Evolutionary conservation across 2,113 vertebrate species (phyloP), one percentile per base, ranked within the genome.

Genomic region (Electrona antarctica): DNA sequence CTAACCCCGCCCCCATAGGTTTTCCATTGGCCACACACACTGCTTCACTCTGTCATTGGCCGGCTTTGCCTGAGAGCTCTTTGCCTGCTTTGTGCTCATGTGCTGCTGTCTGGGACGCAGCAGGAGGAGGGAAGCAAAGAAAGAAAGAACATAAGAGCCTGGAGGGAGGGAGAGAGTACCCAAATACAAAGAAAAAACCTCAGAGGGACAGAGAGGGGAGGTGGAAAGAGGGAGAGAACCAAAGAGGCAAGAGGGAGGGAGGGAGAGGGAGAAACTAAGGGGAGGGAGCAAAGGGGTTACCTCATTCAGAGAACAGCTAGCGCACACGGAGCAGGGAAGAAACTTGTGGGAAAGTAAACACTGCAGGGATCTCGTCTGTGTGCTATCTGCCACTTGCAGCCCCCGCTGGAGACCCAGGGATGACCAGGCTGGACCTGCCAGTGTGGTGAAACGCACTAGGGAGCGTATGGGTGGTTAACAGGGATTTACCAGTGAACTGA

Each of bases 291-390:
- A 48, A 70, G 70, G 74, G 69, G 86, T 82, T 79, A 83, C 76
- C 81, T 88, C 87, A 85, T 85, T 79, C n/a, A 63, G 67, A 63
- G 67, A 75, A 78, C 80, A 60, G 84, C 83, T 50, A 4, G 83
- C 78, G 78, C 66, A 52, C 73, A 69, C 80, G 75, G 89, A 79
- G 78, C 87, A 63, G 84, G 67, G 79, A 77, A 86, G 82, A 88
- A 88, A 87, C 83, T 87, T 90, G 85, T 90, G 88, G 87, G 91
- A 88, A 92, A 93, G 90, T 93, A 89, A 92, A 91, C 86, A 90
- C 82, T 77, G 54, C 54, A 71, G 77, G 75, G 64, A 80, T 86
- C 77, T 73, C 85, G 82, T 69, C 83, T 73, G 80, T 68, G 74
- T 62, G 33, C 33, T 41, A 41, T 69, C 64, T 74, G 74, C 46